Evolutionary conservation across 64 coral and sea anemone genomes (phyloP).

Genomic region (Dendronephthya gigantea): DNA sequence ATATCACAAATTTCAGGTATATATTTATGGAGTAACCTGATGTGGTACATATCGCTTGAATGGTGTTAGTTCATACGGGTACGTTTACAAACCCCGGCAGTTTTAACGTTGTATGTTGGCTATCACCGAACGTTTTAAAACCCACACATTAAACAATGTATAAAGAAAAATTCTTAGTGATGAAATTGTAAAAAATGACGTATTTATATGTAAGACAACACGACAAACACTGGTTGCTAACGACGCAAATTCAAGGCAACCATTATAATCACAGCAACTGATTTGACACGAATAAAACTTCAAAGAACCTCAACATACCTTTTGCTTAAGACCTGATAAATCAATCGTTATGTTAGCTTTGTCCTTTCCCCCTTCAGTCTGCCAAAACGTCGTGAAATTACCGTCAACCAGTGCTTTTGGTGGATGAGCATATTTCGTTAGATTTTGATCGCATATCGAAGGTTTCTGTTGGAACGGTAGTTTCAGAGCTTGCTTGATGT

Average conservation of each 20-base stretch:
- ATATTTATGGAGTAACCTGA: no score
- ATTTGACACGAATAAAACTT: not conserved
- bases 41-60: no score
- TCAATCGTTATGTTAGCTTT: not conserved
- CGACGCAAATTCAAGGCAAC: not conserved
- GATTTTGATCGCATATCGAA: constrained; percentile 4
- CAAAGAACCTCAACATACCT: not conserved
- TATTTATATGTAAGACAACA: not conserved
- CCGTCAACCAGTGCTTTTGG: not conserved
- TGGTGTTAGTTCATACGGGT: no score
- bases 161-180: no score
- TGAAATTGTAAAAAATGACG: no score
- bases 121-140: no score
- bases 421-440: not conserved
- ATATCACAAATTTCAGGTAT: no score
- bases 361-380: not conserved
- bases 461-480: not conserved
- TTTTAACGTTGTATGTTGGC: no score
- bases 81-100: no score
- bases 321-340: constrained; percentile 1
- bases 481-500: not conserved
- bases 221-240: not conserved
- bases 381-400: not conserved
- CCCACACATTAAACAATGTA: no score
- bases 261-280: not conserved